Evolutionary conservation across 1,140 invertebrate genomes (phyloP), one percentile per base, ranked within the genome.

Genomic region (Chrysomallon squamiferum): DNA sequence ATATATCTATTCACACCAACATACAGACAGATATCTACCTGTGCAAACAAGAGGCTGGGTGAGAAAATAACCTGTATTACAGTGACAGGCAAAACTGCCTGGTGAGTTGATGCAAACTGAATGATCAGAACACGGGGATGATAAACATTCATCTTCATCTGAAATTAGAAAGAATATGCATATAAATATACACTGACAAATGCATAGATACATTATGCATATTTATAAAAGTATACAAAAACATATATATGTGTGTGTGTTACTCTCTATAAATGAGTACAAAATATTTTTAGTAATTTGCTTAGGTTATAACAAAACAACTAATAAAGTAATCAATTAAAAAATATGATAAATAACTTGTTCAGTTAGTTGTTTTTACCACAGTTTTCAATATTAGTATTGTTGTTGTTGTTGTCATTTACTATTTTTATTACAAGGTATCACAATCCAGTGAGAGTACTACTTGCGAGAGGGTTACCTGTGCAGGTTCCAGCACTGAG

Each of bases 81-180:
- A 68, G 25, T 25, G 30, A 63, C 66, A 68, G 13, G 45, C 38
- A 25, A 62, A 68, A 29, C 45, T 68, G n/a, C 66, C 66, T 9
- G 20, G 41, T 9, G 22, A 33, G 54, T 68, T 68, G 15, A 13
- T 22, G 18, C 66, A 68, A 3, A 33, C 47, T 18, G 66, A 68
- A 30, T 49, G 22, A 27, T 57, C 35, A 32, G 67, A 63, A 54
- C 75, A 76, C 9, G 64, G 64, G 4, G 59, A 47, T 4, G 60
- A 33, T 20, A 49, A 41, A 62, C 75, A 76, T 61, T 76, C 75
- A 38, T 76, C 52, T 13, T 69, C 45, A 57, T 76, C 74, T 76
- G 65, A n/a, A 59, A 62, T 30, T 27, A 18, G 49, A 59, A 35
- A 49, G 18, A 35, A 25, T 33, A 33, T 29, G 47, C n/a, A n/a